Percentiles rank a stretch among this genome's conserved stretches.
Conservation (phyloP, 1,140 invertebrate species). For the Leptinotarsa defecta region DNA sequence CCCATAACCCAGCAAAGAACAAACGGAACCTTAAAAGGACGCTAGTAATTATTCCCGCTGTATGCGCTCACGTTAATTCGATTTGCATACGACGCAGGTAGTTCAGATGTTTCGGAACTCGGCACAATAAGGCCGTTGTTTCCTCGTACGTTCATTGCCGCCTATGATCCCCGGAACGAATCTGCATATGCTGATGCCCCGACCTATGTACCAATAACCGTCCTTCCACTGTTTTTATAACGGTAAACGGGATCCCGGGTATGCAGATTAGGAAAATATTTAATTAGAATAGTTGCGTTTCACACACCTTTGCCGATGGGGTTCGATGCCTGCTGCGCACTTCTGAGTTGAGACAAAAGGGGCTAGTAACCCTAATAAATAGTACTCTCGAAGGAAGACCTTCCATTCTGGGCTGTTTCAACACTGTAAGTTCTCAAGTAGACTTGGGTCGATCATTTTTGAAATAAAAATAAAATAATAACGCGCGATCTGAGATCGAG, state of each 20-base stretch:
- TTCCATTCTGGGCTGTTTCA: no score
- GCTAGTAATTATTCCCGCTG: slow-evolving; percentile 39
- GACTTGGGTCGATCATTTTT: no score
- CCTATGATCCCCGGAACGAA: slow-evolving; percentile 42
- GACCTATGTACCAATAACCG: slow-evolving; percentile 7
- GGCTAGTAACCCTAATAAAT: no score
- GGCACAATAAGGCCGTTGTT: slow-evolving; percentile 36
- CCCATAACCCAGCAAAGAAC: slow-evolving; percentile 6
- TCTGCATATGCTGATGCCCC: slow-evolving; percentile 41
- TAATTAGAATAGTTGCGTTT: not conserved
- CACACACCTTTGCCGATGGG: not conserved
- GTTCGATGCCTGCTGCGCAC: no score
- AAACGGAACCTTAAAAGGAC: slow-evolving; percentile 20
- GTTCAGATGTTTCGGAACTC: slow-evolving; percentile 16
- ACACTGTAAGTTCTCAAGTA: no score
- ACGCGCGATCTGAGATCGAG: no score
- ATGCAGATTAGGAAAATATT: slow-evolving; percentile 4
- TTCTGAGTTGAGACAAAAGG: no score
- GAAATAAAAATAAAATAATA: no score
- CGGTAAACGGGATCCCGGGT: not conserved
- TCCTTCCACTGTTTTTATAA: not conserved
- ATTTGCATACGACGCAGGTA: slow-evolving; percentile 46
- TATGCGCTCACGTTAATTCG: slow-evolving; percentile 32
- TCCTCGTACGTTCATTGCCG: slow-evolving; percentile 39
- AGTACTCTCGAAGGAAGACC: no score